Evolutionary conservation across 2,888 invertebrate genomes (phyloP), one percentile per base, ranked within the genome.

Genomic region (Lacanobia oleracea): DNA sequence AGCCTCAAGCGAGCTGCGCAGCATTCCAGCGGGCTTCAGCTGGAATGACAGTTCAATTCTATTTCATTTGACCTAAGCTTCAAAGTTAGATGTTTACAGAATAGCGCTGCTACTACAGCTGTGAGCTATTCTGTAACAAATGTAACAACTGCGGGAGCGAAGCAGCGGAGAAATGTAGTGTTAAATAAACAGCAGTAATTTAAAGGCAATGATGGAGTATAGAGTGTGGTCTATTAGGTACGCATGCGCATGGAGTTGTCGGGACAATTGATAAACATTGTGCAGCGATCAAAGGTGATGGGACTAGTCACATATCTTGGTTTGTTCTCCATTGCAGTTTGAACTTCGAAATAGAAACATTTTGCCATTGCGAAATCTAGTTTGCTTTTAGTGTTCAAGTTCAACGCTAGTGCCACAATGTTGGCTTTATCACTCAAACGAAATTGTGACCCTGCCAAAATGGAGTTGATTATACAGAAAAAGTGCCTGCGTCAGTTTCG

Each of bases 261-360:
- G 23, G 23, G 51, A 45, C 81, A 83, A 80, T 76, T 81, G 81
- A 76, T 59, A 83, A 63, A 56, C 61, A 80, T 53, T 50, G 60
- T 37, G 18, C 54, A n/a, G 45, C 27, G 68, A 51, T 71, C 67
- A 72, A 75, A 76, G 76, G 67, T 67, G 54, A 59, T 65, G 50
- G 10, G 14, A 50, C 43, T 56, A 65, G 56, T 27, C 51, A 60
- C 60, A 67, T 33, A 54, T 67, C 23, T 51, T 64, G 53, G 63
- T 70, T 79, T 60, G 60, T 60, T 56, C 40, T 56, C 60, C 50
- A 63, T 63, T 79, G 10, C 50, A 51, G 37, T 51, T 61, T 21
- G 21, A 45, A 23, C 18, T n/a, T 51, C 1, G 37, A 27, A 56
- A 18, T 56, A n/a, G n/a, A n/a, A n/a, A n/a, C 5, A 48, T 21